Percentiles rank a stretch among this genome's conserved stretches.
Evolutionary conservation across 2,113 vertebrate genomes (phyloP).

Genomic region (Anolis carolinensis): DNA sequence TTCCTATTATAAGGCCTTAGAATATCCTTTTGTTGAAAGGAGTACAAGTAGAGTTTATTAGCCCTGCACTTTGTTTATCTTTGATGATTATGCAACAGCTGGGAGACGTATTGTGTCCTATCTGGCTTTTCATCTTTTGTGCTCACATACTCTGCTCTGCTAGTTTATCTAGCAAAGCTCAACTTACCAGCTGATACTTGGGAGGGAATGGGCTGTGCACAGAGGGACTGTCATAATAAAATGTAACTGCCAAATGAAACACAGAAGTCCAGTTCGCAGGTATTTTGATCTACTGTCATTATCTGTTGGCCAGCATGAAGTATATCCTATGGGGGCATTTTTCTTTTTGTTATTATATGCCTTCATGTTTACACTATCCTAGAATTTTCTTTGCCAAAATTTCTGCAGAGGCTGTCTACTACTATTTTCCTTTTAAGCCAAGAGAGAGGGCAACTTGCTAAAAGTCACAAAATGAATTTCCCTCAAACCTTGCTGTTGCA

Average conservation of each 20-base stretch:
- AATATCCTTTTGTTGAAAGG: not conserved
- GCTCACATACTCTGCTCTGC: rapidly evolving
- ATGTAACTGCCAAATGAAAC: not conserved
- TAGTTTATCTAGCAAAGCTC: not conserved
- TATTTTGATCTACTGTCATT: not conserved
- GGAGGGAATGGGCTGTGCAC: not conserved
- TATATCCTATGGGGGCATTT: not conserved
- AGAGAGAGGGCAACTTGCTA: too few species aligned
- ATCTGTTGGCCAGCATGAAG: not conserved
- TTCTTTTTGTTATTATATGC: not conserved
- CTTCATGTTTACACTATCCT: too few species aligned
- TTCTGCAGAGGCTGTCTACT: too few species aligned
- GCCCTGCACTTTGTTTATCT: not conserved
- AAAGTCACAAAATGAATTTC: too few species aligned
- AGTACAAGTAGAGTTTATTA: not conserved
- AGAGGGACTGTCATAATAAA: not conserved
- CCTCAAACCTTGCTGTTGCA: too few species aligned
- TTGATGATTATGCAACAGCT: not conserved
- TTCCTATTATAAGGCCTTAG: not conserved
- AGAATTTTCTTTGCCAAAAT: too few species aligned
- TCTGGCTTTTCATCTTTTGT: not conserved
- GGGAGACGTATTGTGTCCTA: not conserved
- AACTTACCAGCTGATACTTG: not conserved
- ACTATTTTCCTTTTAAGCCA: too few species aligned
- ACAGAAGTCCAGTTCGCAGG: not conserved